A percentile compares a stretch with the other conserved stretches of the same genome.
Evolutionary conservation across 2,888 invertebrate species (phyloP).

Genomic region (Coenonympha arcania): DNA sequence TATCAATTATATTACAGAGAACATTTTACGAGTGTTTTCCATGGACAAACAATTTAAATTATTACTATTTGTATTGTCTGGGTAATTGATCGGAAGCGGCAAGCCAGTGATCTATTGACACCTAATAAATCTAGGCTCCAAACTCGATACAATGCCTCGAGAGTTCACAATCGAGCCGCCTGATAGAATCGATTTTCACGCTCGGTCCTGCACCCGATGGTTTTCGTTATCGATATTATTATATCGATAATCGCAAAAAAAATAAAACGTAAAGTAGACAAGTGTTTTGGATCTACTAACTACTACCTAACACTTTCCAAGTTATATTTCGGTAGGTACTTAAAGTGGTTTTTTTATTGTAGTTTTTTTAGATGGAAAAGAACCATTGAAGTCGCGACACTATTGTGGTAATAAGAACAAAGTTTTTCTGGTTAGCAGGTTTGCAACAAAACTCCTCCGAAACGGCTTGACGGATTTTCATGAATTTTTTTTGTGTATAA

Average conservation of each 20-base stretch:
- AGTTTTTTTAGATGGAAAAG: no score
- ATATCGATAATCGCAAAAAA: no score
- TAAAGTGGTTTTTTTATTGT: no score
- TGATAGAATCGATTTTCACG: slow-evolving; percentile 21
- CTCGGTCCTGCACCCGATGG: slow-evolving; percentile 4
- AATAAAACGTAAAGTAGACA: no score
- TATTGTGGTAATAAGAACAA: no score
- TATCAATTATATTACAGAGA: no score
- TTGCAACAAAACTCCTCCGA: neutral
- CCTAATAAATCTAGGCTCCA: slow-evolving; percentile 21
- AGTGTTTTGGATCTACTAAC: no score
- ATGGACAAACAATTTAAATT: slow-evolving; percentile 12
- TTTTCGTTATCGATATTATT: neutral
- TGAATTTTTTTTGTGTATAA: neutral
- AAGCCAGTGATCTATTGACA: slow-evolving; percentile 18
- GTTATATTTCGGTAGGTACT: neutral
- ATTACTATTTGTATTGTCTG: slow-evolving; percentile 9
- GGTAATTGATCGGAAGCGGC: neutral
- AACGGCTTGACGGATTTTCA: neutral
- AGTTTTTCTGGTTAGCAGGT: no score
- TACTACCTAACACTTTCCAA: no score
- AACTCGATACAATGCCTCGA: slow-evolving; percentile 10
- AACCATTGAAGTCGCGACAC: no score
- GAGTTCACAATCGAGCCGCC: slow-evolving; percentile 13
- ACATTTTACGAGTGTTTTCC: neutral